Percentiles rank a stretch among this genome's conserved stretches.
Evolutionary conservation across 2,888 invertebrate genomes (phyloP).

Genomic region (Julus scandinavius): DNA sequence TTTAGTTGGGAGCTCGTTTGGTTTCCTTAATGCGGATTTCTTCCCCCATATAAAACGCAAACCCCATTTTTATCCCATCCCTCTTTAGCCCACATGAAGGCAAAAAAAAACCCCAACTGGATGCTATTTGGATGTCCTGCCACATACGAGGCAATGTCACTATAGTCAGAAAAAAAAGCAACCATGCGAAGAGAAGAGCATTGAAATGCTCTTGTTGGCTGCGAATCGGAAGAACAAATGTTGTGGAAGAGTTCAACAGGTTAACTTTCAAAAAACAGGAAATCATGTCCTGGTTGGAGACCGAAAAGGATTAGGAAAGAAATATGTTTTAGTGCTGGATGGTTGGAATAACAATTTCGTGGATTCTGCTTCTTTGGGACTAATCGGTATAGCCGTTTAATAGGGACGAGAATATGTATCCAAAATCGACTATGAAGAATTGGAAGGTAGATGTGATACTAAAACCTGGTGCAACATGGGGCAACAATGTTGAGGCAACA

Average conservation of each 20-base stretch:
- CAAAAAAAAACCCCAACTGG: background rate
- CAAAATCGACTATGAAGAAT: background rate
- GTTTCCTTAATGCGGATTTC: slow-evolving; percentile 45
- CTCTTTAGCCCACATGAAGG: background rate
- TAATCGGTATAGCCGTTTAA: background rate
- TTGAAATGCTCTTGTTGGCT: slow-evolving; percentile 43
- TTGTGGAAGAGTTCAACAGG: slow-evolving; percentile 43
- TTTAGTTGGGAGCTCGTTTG: slow-evolving; percentile 36
- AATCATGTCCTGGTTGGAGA: background rate
- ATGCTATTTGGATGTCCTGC: slow-evolving; percentile 21
- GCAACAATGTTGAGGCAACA: no score
- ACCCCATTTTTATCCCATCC: background rate
- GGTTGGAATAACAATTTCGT: background rate
- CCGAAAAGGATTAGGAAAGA: background rate
- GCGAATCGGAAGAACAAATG: slow-evolving; percentile 41
- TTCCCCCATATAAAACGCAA: background rate
- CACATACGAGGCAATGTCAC: slow-evolving; percentile 14
- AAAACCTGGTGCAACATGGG: no score
- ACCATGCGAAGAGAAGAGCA: slow-evolving; percentile 14
- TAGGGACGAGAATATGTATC: background rate
- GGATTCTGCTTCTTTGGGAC: no score
- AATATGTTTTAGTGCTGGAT: background rate
- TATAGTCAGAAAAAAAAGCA: slow-evolving; percentile 2
- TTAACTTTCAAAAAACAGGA: slow-evolving; percentile 40
- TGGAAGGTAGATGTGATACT: no score